Evolutionary conservation across 2,797 vertebrate genomes (phyloP).

Genomic region (Mormyrops boulengeri): DNA sequence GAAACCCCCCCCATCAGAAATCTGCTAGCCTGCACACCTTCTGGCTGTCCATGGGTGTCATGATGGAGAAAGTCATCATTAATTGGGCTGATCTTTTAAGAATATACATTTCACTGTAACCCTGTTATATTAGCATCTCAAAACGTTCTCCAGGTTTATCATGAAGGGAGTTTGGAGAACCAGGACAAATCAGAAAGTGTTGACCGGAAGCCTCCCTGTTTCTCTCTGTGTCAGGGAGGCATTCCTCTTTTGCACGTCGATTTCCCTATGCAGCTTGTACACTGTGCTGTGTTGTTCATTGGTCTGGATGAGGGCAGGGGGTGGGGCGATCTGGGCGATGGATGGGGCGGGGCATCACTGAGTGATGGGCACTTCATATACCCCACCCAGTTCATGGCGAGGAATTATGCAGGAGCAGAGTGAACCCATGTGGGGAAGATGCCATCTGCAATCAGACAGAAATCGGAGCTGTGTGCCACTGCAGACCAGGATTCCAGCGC

Average conservation of each 20-base stretch:
- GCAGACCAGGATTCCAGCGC: conserved; percentile 90
- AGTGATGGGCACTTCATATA: neutral
- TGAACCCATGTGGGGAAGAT: conserved; percentile 91
- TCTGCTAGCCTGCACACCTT: neutral
- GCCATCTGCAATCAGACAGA: conserved; percentile 89
- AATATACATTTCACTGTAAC: neutral
- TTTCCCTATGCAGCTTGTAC: neutral
- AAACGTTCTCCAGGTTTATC: neutral
- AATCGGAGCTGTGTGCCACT: conserved; percentile 78
- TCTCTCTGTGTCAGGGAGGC: neutral
- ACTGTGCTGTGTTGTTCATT: neutral
- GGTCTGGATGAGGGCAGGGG: neutral
- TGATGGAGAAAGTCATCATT: neutral
- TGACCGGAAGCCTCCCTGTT: neutral
- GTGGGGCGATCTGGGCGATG: neutral
- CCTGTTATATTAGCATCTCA: neutral
- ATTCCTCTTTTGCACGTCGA: neutral
- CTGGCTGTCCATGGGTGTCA: neutral
- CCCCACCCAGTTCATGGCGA: conserved; percentile 64
- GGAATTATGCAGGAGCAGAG: conserved; percentile 83
- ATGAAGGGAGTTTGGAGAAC: neutral
- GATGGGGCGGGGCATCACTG: neutral
- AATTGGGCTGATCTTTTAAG: neutral
- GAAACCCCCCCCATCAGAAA: neutral
- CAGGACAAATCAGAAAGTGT: neutral